phyloP scores from a whole-genome alignment of 2,888 invertebrate species.

The Crocallis elinguaria region DNA sequence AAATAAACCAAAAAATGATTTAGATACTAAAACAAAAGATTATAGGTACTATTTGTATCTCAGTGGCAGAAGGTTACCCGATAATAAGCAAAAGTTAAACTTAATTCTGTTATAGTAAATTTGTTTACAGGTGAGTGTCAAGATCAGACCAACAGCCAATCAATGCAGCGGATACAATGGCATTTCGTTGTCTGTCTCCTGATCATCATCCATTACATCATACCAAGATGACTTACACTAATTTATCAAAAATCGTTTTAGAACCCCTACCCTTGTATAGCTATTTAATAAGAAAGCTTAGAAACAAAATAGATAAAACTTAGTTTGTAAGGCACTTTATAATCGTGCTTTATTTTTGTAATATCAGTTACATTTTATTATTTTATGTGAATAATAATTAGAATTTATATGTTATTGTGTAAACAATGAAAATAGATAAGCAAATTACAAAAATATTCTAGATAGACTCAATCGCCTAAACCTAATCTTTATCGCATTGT shows the following conservation, averaged over 20 bases:
- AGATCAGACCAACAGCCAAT: slow-evolving; percentile 68
- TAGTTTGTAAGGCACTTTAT: slow-evolving; percentile 45
- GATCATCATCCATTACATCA: slow-evolving; percentile 61
- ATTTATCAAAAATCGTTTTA: slow-evolving; percentile 37
- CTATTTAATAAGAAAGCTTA: slow-evolving; percentile 44
- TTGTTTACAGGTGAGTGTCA: slow-evolving; percentile 86
- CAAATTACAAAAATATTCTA: slow-evolving; percentile 40
- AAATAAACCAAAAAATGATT: too few species aligned
- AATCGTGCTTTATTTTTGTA: slow-evolving; percentile 48
- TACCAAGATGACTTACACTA: slow-evolving; percentile 76
- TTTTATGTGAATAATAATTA: slow-evolving; percentile 34
- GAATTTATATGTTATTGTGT: slow-evolving; percentile 18
- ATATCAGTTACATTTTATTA: slow-evolving; percentile 38
- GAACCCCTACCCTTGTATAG: slow-evolving; percentile 59
- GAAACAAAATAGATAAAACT: slow-evolving; percentile 41
- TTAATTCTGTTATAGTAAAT: background rate
- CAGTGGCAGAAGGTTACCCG: too few species aligned
- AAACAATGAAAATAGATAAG: slow-evolving; percentile 36
- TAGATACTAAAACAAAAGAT: too few species aligned
- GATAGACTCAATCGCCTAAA: slow-evolving; percentile 48
- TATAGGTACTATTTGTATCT: too few species aligned
- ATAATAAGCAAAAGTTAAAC: background rate
- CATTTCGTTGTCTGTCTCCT: slow-evolving; percentile 48
- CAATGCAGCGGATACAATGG: slow-evolving; percentile 56
- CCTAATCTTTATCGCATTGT: slow-evolving; percentile 31